A percentile compares a stretch with the other conserved stretches of the same genome.
Conservation (phyloP, 2,797 vertebrate genomes). For the Megalops cyprinoides region DNA sequence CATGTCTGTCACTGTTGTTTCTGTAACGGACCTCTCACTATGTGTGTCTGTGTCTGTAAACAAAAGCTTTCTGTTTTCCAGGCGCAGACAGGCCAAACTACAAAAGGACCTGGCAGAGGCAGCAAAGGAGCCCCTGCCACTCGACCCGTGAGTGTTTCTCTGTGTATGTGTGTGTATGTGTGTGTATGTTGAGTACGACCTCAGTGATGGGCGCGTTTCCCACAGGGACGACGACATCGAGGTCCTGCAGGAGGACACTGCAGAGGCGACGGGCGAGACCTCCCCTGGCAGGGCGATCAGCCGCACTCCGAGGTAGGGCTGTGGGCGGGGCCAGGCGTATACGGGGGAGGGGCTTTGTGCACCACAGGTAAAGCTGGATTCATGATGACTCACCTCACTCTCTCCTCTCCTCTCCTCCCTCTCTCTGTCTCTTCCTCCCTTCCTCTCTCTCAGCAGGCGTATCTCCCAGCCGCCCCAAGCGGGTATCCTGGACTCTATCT, state of each 20-base stretch:
- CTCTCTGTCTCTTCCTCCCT: not conserved
- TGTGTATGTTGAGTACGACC: not conserved
- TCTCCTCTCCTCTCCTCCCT: not conserved
- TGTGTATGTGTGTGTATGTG: not conserved
- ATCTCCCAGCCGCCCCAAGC: constrained; percentile 83
- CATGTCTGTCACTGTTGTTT: too few relatives aligned
- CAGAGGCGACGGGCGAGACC: constrained; percentile 79
- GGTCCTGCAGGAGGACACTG: constrained; percentile 87
- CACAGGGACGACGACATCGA: constrained; percentile 96
- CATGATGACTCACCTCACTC: not conserved
- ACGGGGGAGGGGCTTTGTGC: not conserved
- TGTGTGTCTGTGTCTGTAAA: too few relatives aligned
- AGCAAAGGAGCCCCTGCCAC: constrained; percentile 91
- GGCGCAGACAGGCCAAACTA: constrained; percentile 89
- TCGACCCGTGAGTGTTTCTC: constrained; percentile 84
- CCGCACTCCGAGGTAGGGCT: constrained; percentile 78
- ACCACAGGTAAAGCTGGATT: not conserved
- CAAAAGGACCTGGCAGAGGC: constrained; percentile 96
- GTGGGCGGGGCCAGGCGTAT: not conserved
- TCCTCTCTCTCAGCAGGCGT: constrained; percentile 80
- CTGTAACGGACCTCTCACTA: not conserved
- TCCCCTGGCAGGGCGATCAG: constrained; percentile 74
- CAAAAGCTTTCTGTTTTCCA: constrained; percentile 57
- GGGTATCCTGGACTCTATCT: constrained; percentile 95
- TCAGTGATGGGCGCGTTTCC: constrained; percentile 25